Conservation (phyloP, 2,113 vertebrate species). For the Neolamprologus devosi region DNA sequence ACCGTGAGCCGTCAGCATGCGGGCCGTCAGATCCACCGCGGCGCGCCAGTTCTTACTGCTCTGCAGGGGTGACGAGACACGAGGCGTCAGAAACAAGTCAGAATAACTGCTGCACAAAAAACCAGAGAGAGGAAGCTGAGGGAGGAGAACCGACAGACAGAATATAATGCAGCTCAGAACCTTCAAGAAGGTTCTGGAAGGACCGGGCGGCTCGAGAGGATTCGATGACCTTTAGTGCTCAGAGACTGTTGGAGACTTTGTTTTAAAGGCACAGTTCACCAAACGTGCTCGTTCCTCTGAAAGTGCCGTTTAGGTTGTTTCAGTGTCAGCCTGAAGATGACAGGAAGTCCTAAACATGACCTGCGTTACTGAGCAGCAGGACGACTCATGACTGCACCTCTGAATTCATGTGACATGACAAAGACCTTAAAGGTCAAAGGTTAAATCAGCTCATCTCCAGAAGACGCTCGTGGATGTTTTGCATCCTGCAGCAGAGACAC, state of each 20-base stretch:
- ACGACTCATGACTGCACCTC: background rate
- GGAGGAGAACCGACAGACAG: background rate
- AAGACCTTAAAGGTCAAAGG: background rate
- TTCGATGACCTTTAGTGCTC: background rate
- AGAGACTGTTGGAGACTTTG: background rate
- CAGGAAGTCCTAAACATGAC: background rate
- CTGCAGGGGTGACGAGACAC: constrained; percentile 59
- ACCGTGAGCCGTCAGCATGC: constrained; percentile 87
- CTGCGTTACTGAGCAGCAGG: background rate
- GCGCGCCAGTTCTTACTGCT: constrained; percentile 95
- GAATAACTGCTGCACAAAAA: background rate
- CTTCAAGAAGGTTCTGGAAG: background rate
- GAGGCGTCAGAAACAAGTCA: background rate
- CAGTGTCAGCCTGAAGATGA: background rate
- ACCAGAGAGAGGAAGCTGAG: background rate
- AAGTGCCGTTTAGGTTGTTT: background rate
- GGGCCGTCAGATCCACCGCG: constrained; percentile 89
- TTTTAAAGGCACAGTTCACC: background rate
- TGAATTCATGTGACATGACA: background rate
- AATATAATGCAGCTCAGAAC: background rate
- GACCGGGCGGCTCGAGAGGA: background rate
- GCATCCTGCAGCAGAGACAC: background rate
- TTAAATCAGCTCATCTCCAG: background rate
- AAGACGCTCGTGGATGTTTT: background rate
- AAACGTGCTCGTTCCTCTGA: background rate